phyloP scores from a whole-genome alignment of 2,113 vertebrate species.

The Oncorhynchus nerka region DNA sequence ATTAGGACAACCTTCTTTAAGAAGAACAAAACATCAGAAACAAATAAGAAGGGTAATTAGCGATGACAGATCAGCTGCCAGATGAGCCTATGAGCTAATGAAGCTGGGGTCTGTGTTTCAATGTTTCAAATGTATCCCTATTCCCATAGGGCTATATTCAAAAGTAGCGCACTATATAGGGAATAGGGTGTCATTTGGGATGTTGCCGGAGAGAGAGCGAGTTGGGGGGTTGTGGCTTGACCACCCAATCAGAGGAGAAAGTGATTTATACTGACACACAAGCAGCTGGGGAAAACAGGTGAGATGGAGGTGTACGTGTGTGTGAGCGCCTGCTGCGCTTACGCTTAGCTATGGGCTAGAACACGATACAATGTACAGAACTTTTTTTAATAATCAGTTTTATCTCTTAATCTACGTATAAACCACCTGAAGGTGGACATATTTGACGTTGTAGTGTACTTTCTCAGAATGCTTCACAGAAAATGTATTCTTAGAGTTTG shows the following conservation, averaged over 20 bases:
- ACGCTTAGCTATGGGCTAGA: too few species aligned
- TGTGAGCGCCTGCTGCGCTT: neutral
- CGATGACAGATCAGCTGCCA: slow-evolving; percentile 1
- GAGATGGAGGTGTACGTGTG: neutral
- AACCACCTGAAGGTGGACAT: neutral
- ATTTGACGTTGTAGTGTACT: neutral
- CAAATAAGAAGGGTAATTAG: neutral
- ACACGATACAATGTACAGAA: too few species aligned
- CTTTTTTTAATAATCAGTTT: too few species aligned
- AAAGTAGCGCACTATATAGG: too few species aligned
- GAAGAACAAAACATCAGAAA: neutral
- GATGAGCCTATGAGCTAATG: neutral
- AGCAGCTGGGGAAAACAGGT: neutral
- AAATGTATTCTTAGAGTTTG: neutral
- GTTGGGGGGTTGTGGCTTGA: neutral
- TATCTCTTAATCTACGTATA: too few species aligned
- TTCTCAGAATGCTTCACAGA: neutral
- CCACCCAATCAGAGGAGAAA: neutral
- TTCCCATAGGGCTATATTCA: too few species aligned
- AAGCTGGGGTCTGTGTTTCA: neutral
- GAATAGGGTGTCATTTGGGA: too few species aligned
- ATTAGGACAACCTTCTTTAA: slow-evolving; percentile 12
- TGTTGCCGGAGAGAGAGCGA: neutral
- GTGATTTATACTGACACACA: slow-evolving; percentile 3
- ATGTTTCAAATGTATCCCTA: neutral